Evolutionary conservation across 1,140 invertebrate species (phyloP), one percentile per base, ranked within the genome.

Genomic region (Ptiloglossa arizonensis): DNA sequence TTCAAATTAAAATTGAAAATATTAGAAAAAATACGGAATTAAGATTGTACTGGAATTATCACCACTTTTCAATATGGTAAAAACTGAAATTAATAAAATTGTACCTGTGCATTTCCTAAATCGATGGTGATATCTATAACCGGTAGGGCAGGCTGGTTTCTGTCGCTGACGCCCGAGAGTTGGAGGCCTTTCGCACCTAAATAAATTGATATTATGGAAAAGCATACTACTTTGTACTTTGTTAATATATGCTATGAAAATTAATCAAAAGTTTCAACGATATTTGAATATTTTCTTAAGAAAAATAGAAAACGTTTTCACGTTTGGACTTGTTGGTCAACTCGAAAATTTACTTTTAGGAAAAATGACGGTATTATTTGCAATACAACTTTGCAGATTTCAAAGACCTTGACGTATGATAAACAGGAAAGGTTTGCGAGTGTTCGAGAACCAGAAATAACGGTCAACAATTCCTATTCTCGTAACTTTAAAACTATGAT

Each of bases 51-150:
- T 15, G 3, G 38, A 2, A 22, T 29, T 5, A 22, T 4, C 50
- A 50, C 2, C 22, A 50, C 11, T 27, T 32, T 50, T 17, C 0
- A 24, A 52, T 54, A 0, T n/a, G 6, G 48, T n/a, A 11, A 15
- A 15, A n/a, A 41, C 15, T 3, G 19, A 56, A n/a, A 32, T 35
- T 50, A 15, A 0, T 5, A 5, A 32, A 44, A 19, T 57, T 48
- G 27, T 93, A 96, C 96, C 96, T 89, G 95, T 94, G 86, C 97
- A 98, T 56, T 94, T 95, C 64, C 95, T 93, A 50, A 93, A 92
- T 86, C 96, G 95, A n/a, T 93, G 87, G 0, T 94, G 94, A 38
- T 97, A 93, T 11, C 93, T 93, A 90, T 97, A 98, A 0, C 98
- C 98, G 3, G 94, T 89, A 0, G 98, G 98, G 91, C 98, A 99